Percentiles rank a stretch among this genome's conserved stretches.
phyloP scores from a whole-genome alignment of 2,888 invertebrate genomes.

The Machimus rusticus region DNA sequence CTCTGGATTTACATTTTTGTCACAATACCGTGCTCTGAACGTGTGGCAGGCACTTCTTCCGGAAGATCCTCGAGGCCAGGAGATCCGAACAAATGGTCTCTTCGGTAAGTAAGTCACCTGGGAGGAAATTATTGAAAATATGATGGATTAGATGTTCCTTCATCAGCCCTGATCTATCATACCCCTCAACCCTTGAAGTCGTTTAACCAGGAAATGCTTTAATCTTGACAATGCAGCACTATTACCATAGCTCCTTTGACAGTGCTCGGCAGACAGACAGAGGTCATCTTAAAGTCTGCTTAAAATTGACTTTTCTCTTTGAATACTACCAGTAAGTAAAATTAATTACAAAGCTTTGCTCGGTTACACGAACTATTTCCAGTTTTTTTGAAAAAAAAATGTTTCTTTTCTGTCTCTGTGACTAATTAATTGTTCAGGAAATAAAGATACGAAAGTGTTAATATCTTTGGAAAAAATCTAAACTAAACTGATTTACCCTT shows the following conservation, averaged over 20 bases:
- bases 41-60: background rate
- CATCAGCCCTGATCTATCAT: background rate
- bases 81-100: background rate
- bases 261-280: background rate
- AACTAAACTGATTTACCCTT: too few relatives aligned
- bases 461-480: too few relatives aligned
- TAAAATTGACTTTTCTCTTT: too few relatives aligned
- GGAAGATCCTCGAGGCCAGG: background rate
- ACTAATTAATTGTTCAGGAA: too few relatives aligned
- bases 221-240: background rate
- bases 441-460: too few relatives aligned
- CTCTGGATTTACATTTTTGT: background rate
- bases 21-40: background rate
- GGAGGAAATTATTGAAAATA: constrained; percentile 13
- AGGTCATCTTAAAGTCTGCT: too few relatives aligned
- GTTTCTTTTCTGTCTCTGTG: too few relatives aligned
- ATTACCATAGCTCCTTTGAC: background rate
- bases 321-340: too few relatives aligned
- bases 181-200: background rate
- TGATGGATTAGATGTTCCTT: background rate
- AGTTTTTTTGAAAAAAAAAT: too few relatives aligned
- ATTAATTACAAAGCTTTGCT: too few relatives aligned
- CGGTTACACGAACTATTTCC: too few relatives aligned
- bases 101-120: background rate
- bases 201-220: too few relatives aligned